Evolutionary conservation across 2,797 vertebrate species (phyloP).

Genomic region (Propithecus deckenii): DNA sequence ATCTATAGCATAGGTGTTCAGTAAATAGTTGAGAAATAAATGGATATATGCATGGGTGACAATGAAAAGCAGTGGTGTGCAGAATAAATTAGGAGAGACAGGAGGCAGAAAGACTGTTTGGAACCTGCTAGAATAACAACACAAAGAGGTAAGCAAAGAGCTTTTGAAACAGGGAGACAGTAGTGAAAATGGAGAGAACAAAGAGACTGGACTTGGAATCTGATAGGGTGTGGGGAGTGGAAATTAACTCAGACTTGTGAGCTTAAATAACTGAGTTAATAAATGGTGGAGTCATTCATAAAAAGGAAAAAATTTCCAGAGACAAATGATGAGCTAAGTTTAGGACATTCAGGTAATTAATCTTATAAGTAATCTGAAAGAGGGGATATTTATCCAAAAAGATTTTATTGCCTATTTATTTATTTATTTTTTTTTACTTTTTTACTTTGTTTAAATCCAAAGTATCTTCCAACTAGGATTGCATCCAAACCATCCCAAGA

Average conservation of each 20-base stretch:
- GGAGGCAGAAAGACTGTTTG: neutral
- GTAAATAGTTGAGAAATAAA: neutral
- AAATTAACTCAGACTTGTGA: neutral
- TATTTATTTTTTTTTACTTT: neutral
- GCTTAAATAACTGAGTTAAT: neutral
- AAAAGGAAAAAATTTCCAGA: neutral
- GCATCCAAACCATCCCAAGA: neutral
- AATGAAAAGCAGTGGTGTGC: neutral
- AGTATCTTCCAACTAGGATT: neutral
- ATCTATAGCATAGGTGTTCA: neutral
- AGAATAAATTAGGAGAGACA: neutral
- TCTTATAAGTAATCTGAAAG: neutral
- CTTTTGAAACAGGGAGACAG: neutral
- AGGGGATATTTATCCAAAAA: neutral
- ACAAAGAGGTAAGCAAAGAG: neutral
- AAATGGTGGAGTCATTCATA: neutral
- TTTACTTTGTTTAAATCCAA: neutral
- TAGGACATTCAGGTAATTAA: neutral
- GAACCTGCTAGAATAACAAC: neutral
- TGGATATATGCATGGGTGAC: neutral
- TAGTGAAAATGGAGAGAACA: neutral
- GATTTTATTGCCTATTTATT: neutral
- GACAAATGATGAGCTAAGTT: neutral
- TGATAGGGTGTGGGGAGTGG: neutral
- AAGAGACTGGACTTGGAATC: neutral